A percentile compares a stretch with the other conserved stretches of the same genome.
Conservation (phyloP, 2,113 vertebrate species). For the Acrocephalus kingi region DNA sequence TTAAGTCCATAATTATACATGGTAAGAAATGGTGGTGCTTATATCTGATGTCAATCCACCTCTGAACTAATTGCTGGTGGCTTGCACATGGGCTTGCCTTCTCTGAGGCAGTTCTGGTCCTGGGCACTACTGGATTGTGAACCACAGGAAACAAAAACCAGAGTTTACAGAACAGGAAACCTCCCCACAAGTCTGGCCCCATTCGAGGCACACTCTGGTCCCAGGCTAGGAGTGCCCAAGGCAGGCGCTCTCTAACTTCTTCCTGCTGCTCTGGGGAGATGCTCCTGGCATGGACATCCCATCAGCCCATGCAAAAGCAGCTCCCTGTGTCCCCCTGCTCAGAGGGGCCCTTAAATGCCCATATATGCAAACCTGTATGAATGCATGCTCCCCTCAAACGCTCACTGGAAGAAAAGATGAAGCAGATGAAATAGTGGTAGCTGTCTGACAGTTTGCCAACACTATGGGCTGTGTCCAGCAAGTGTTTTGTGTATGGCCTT, state of each 20-base stretch:
- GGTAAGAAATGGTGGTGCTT: neutral
- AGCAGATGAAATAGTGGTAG: neutral
- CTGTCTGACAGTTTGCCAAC: neutral
- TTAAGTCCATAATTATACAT: neutral
- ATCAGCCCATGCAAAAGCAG: neutral
- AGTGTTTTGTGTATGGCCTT: neutral
- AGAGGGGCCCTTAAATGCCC: neutral
- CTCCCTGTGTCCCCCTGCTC: neutral
- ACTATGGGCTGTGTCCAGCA: neutral
- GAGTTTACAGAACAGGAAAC: neutral
- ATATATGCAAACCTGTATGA: rapidly evolving
- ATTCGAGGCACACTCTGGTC: rapidly evolving
- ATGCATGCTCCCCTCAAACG: too few species aligned
- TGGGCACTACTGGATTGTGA: neutral
- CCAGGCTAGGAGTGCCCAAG: neutral
- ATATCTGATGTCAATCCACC: neutral
- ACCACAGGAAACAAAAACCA: neutral
- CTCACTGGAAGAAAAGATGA: neutral
- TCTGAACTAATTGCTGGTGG: neutral
- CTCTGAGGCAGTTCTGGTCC: neutral
- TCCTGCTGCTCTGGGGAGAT: neutral
- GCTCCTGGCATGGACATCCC: neutral
- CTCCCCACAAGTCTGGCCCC: rapidly evolving
- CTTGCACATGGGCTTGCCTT: neutral
- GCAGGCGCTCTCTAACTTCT: rapidly evolving